Base-by-base conservation (phyloP, 2,113 vertebrate species). In the Cynoglossus semilaevis region DNA sequence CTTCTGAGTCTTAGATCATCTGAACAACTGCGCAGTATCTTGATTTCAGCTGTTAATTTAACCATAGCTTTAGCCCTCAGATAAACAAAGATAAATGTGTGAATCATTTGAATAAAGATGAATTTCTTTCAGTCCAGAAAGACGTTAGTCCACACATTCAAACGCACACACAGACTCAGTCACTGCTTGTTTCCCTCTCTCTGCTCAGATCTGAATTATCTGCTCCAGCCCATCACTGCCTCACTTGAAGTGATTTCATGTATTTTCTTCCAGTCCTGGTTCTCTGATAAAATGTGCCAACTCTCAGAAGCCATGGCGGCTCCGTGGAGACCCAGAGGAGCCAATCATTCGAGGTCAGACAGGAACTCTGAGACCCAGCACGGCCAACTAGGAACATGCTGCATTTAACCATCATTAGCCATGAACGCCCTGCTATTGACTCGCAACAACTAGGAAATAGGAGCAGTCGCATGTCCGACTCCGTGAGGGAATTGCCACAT, bases 191-290 rank as follows among this genome's bases (percentile, higher is more conserved):
- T 49, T 46, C 84, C 71, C 61, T 73, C 34, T 36, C 67, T 65
- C 57, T 50, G 63, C 75, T 59, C 70, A 78, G 73, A 74, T 76
- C 76, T 74, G 66, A 84, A 83, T 86, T 80, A 89, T 71, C 70
- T 74, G 57, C 67, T 67, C 63, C 77, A 46, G 67, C 79, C 85
- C 75, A 79, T 90, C 87, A 88, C 85, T 82, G 59, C 55, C 53
- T 67, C 85, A 86, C 86, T 85, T 88, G 87, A 74, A 79, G 77
- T 88, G 80, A 91, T 90, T 90, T 83, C 76, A 87, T 90, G 83
- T 83, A 47, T 82, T 80, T 58, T 59, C 81, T 70, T 72, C 81
- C 79, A 81, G 84, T 81, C 81, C 80, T 81, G 87, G 79, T 87
- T 88, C 87, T 82, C 70, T 70, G 79, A 79, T 81, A 84, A 77